phyloP scores from a whole-genome alignment of 2,888 invertebrate species.

The Microctonus hyperodae region DNA sequence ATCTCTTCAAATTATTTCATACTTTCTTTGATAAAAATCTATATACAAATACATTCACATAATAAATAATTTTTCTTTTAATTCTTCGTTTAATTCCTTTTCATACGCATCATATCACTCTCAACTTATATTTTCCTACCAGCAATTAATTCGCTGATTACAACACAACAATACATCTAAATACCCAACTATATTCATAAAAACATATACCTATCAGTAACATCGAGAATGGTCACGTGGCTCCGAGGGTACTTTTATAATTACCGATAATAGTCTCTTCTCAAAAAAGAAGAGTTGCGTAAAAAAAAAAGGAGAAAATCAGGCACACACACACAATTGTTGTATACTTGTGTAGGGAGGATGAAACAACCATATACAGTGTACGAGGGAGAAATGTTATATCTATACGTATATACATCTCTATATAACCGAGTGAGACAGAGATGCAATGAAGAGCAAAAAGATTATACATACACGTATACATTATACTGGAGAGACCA shows the following conservation, averaged over 20 bases:
- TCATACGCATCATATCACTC: too few relatives aligned
- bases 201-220: too few relatives aligned
- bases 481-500: slow-evolving; percentile 17
- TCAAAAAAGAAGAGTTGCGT: background rate
- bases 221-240: slow-evolving; percentile 57
- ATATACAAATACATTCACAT: too few relatives aligned
- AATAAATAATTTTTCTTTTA: too few relatives aligned
- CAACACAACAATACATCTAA: too few relatives aligned
- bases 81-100: too few relatives aligned
- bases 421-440: slow-evolving; percentile 31
- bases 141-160: too few relatives aligned
- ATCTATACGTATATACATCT: slow-evolving; percentile 1
- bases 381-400: background rate
- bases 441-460: slow-evolving; percentile 9
- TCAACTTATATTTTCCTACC: too few relatives aligned
- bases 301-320: slow-evolving; percentile 36
- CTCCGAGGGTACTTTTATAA: slow-evolving; percentile 60
- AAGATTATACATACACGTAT: too few relatives aligned
- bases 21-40: too few relatives aligned
- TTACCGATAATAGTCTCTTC: slow-evolving; percentile 59
- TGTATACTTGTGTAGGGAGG: slow-evolving; percentile 11
- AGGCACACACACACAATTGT: slow-evolving; percentile 31
- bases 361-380: slow-evolving; percentile 2
- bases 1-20: too few relatives aligned
- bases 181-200: too few relatives aligned